Evolutionary conservation across 2,888 invertebrate species (phyloP), one percentile per base, ranked within the genome.

Genomic region (Parnassius orleans): DNA sequence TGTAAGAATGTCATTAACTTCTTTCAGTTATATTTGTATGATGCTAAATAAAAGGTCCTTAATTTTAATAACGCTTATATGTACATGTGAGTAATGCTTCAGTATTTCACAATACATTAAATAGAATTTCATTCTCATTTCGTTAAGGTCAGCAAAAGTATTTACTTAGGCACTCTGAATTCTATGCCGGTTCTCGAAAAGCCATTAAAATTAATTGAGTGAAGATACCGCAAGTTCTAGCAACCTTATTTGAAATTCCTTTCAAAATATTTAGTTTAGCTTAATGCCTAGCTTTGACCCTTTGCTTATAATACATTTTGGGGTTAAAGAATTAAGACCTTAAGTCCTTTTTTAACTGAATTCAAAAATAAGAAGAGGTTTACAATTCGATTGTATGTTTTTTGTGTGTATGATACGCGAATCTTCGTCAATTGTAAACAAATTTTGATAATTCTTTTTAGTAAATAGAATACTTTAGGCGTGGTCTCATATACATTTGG

Each of bases 181-280:
- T 62, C 58, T 44, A 53, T 42, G 48, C 54, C 50, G 50, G 15
- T 42, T 54, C 57, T n/a, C 62, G 50, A 50, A 62, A 19, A 43
- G 58, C 54, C 54, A 62, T 62, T 62, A 62, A 58, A 62, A 62
- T 62, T 62, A 62, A 62, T 62, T 50, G 57, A 62, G 57, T 58
- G 58, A 58, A 54, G 50, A 53, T 50, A 62, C 58, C 62, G 53
- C 58, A 58, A 57, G 15, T 43, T 53, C 54, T 54, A 50, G 62
- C 43, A 33, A 43, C 50, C 62, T 58, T 54, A 58, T 58, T 62
- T 44, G 44, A 54, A 58, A 62, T 62, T 57, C 58, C 62, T 50
- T 33, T 62, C 54, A 62, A 53, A 62, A 58, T 54, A 54, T 54
- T 57, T 51, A 62, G 54, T 62, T 62, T 58, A 53, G 54, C 51